A percentile compares a stretch with the other conserved stretches of the same genome.
These are phyloP conservation scores for Caenorhabditis afra DNA, from an alignment of 2,888 invertebrate species.

Conservation along the genomic window DNA sequence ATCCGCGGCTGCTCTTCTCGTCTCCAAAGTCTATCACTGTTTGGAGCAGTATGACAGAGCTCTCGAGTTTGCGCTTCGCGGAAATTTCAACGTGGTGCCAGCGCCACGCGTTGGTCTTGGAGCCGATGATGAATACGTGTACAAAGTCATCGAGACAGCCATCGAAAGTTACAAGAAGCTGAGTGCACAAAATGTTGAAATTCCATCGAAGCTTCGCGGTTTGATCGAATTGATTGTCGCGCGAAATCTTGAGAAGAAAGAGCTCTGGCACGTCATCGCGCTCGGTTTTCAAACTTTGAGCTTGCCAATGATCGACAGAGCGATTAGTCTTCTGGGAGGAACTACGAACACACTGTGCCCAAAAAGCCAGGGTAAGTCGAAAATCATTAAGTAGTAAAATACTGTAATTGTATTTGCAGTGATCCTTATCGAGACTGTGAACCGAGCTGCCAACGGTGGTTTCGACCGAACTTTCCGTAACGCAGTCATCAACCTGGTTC, in stretches of 20 bases:
- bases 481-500: conserved; percentile 90
- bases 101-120: conserved; percentile 33
- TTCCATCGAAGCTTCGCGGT: conserved; percentile 16
- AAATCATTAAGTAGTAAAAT: no score
- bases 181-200: not conserved
- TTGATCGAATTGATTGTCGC: conserved; percentile 50
- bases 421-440: conserved; percentile 95
- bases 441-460: conserved; percentile 95
- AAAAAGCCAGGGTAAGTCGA: conserved; percentile 21
- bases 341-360: conserved; percentile 26
- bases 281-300: conserved; percentile 95
- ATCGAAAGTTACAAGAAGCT: conserved; percentile 44
- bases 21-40: conserved; percentile 58
- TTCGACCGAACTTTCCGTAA: conserved; percentile 95
- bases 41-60: conserved; percentile 57
- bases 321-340: conserved; percentile 85
- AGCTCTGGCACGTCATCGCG: conserved; percentile 86
- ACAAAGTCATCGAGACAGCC: conserved; percentile 55
- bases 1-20: conserved; percentile 41
- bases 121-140: conserved; percentile 53
- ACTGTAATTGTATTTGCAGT: no score
- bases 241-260: conserved; percentile 49
- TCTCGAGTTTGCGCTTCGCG: conserved; percentile 53
- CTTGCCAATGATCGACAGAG: conserved; percentile 95
- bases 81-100: conserved; percentile 56